Base-by-base conservation (phyloP, 64 coral and sea anemone species). In the Orbicella faveolata region DNA sequence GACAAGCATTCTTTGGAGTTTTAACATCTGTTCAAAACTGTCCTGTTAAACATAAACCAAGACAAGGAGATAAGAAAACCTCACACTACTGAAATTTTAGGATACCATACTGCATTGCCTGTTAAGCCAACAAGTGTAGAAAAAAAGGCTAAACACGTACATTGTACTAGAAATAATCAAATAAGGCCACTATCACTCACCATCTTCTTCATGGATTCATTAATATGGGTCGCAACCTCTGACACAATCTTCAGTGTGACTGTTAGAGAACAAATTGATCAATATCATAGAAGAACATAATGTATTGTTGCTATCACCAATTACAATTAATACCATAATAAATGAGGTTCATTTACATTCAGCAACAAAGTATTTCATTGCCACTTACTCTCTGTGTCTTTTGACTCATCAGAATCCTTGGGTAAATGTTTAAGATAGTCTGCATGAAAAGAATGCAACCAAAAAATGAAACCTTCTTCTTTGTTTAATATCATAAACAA, bases 181-280 rank as follows among this genome's bases (percentile, higher is more conserved):
- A 34, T 51, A 14, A 34, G 21, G 33, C 7, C 30, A 23, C 61
- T 10, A 33, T 13, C 19, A 44, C 96, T 20, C 23, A 99, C 97
- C 88, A 91, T 89, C 87, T 91, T 92, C 79, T 99, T 99, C 97
- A 99, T 99, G 65, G 91, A 93, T 88, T 99, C 97, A 81, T 99
- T 99, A 65, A 99, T 99, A 52, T 99, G 97, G 14, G 85, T 96
- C 12, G 97, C 97, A 72, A 99, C 97, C 36, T 99, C 91, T 70
- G 97, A 99, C 17, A 99, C 97, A 34, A 96, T 99, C 26, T 90
- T 92, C 37, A 99, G 75, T 9, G 97, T 77, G 66, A 90, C 97
- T 99, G 37, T 1, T 55, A 37, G 6, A 30, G 1, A 91, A 26
- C 5, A 48, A 48, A 48, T 48, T 48, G 44, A 70, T 20, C 90